These are phyloP conservation scores for Trachemys scripta DNA, from an alignment of 2,113 vertebrate genomes.

Conservation along the genomic window DNA sequence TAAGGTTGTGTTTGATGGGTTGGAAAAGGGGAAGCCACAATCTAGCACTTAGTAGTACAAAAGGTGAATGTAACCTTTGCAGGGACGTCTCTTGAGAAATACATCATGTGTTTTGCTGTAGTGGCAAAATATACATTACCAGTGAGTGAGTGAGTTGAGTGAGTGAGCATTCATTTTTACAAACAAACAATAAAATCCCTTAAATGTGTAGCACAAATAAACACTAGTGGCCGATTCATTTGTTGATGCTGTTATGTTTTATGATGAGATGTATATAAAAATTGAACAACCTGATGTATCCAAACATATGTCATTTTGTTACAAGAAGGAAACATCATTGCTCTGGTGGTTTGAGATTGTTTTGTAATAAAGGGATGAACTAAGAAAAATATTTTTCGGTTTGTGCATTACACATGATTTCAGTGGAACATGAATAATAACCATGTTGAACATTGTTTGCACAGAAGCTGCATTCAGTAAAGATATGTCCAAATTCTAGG, in stretches of 20 bases:
- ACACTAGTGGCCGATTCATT: neutral
- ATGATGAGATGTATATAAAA: neutral
- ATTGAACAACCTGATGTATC: neutral
- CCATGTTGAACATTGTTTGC: neutral
- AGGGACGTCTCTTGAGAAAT: neutral
- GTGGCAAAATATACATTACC: neutral
- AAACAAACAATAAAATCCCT: neutral
- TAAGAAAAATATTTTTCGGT: neutral
- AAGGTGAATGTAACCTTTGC: neutral
- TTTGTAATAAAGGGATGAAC: neutral
- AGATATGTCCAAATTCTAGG: neutral
- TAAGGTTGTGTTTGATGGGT: neutral
- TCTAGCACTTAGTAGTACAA: neutral
- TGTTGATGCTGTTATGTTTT: neutral
- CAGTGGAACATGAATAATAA: neutral
- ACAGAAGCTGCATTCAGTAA: neutral
- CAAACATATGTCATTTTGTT: neutral
- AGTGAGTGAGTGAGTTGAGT: neutral
- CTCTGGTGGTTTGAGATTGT: neutral
- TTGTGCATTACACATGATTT: neutral
- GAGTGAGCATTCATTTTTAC: neutral
- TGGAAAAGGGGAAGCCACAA: neutral
- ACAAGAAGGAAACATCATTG: neutral
- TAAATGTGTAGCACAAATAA: neutral
- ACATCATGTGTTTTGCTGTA: neutral